Conservation (phyloP, 2,113 vertebrate genomes). For the Takifugu bimaculatus region DNA sequence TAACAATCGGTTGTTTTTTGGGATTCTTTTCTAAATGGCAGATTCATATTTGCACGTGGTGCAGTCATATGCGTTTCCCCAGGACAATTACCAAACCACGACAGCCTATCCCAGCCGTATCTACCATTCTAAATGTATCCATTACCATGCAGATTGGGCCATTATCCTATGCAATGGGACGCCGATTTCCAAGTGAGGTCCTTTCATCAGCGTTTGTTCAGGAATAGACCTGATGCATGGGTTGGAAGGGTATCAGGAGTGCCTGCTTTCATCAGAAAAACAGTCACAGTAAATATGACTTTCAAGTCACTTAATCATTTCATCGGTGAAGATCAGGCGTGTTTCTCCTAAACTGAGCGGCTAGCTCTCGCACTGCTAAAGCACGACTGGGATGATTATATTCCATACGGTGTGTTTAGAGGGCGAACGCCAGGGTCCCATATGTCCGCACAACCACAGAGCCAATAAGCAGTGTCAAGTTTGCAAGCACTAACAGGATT, state of each 20-base stretch:
- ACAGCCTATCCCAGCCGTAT: slow-evolving; percentile 61
- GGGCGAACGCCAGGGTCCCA: slow-evolving; percentile 66
- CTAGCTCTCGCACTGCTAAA: slow-evolving; percentile 22
- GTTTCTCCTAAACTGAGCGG: slow-evolving; percentile 21
- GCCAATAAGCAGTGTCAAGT: slow-evolving; percentile 70
- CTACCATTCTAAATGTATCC: slow-evolving; percentile 56
- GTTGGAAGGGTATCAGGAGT: too few relatives aligned
- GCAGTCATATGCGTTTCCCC: slow-evolving; percentile 49
- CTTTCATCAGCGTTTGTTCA: slow-evolving; percentile 40
- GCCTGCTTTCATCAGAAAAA: neutral
- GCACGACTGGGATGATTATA: slow-evolving; percentile 51
- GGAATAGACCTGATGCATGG: slow-evolving; percentile 14
- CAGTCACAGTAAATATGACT: neutral
- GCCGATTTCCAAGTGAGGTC: slow-evolving; percentile 54
- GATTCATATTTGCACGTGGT: slow-evolving; percentile 52
- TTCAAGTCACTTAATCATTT: slow-evolving; percentile 4
- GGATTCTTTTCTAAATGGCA: slow-evolving; percentile 25
- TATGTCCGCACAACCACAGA: slow-evolving; percentile 67
- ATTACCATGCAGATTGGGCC: slow-evolving; percentile 65
- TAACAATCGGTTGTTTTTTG: neutral
- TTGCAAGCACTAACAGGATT: slow-evolving; percentile 77
- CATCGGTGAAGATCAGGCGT: slow-evolving; percentile 7
- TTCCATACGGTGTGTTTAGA: slow-evolving; percentile 65
- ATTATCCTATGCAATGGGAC: slow-evolving; percentile 54
- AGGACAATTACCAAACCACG: slow-evolving; percentile 62